Conservation (phyloP, 2,888 invertebrate genomes). For the Polydesmus complanatus region DNA sequence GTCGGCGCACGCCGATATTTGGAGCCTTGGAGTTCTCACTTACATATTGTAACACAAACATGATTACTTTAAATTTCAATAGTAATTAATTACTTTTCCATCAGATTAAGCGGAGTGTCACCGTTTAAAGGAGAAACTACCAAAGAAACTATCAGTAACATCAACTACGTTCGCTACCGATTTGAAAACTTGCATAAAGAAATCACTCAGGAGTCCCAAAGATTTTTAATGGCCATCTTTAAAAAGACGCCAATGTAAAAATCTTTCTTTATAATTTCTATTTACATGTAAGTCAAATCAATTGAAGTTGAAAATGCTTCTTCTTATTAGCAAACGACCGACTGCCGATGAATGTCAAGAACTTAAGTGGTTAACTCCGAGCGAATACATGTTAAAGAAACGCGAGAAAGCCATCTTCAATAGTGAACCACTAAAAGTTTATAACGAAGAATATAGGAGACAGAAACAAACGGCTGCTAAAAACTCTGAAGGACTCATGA, state of each 20-base stretch:
- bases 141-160: conserved; percentile 77
- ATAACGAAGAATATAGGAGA: conserved; percentile 64
- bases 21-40: conserved; percentile 83
- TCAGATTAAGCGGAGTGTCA: conserved; percentile 65
- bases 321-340: conserved; percentile 66
- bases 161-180: conserved; percentile 77
- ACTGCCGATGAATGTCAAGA: conserved; percentile 87
- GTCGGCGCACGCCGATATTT: conserved; percentile 82
- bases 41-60: conserved; percentile 50
- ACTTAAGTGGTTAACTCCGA: conserved; percentile 81
- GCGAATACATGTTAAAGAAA: conserved; percentile 84
- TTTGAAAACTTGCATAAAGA: conserved; percentile 90
- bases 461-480: conserved; percentile 48
- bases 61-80: conserved; percentile 6
- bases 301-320: conserved; percentile 3
- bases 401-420: conserved; percentile 75
- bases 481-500: conserved; percentile 42
- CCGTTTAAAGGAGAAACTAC: conserved; percentile 75
- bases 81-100: conserved; percentile 11
- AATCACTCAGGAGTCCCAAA: conserved; percentile 77
- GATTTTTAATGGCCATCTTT: conserved; percentile 90
- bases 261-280: neutral
- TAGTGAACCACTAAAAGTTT: conserved; percentile 53
- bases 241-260: conserved; percentile 79
- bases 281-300: conserved; percentile 3